Evolutionary conservation across 2,888 invertebrate species (phyloP).

Genomic region (Cantharis lateralis): DNA sequence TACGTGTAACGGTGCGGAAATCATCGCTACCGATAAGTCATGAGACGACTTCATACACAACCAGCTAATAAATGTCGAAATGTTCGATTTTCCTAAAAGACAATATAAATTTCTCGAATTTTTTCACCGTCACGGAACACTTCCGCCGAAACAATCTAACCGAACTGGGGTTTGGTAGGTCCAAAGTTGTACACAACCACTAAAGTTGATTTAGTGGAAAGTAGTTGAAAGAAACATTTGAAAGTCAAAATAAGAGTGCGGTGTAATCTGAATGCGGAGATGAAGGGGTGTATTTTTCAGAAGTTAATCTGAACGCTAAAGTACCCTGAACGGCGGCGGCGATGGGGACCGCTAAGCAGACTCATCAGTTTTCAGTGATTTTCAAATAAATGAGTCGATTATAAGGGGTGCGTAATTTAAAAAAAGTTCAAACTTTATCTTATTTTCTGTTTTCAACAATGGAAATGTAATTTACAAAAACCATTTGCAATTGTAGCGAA

Average conservation of each 20-base stretch:
- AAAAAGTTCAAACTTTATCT: neutral
- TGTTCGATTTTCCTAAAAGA: constrained; percentile 11
- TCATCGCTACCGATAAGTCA: constrained; percentile 54
- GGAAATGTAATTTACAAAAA: neutral
- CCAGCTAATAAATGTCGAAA: constrained; percentile 42
- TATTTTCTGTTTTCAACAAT: neutral
- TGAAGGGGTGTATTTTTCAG: constrained; percentile 44
- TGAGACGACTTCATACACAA: constrained; percentile 51
- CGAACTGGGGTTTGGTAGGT: neutral
- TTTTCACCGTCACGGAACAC: neutral
- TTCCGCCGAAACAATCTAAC: neutral
- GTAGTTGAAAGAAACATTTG: neutral
- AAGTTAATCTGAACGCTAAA: constrained; percentile 49
- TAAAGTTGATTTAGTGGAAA: neutral
- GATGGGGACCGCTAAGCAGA: constrained; percentile 42
- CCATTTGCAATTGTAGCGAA: neutral
- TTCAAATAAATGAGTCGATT: constrained; percentile 45
- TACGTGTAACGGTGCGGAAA: constrained; percentile 54
- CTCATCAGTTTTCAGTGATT: constrained; percentile 49
- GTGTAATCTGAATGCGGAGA: constrained; percentile 28
- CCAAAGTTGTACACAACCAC: neutral
- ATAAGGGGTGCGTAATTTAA: constrained; percentile 20
- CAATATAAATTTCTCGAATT: constrained; percentile 1
- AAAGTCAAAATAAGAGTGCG: neutral
- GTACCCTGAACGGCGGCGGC: constrained; percentile 41